A percentile compares a stretch with the other conserved stretches of the same genome.
phyloP scores from a whole-genome alignment of 2,888 invertebrate genomes.

The Pammene fasciana region DNA sequence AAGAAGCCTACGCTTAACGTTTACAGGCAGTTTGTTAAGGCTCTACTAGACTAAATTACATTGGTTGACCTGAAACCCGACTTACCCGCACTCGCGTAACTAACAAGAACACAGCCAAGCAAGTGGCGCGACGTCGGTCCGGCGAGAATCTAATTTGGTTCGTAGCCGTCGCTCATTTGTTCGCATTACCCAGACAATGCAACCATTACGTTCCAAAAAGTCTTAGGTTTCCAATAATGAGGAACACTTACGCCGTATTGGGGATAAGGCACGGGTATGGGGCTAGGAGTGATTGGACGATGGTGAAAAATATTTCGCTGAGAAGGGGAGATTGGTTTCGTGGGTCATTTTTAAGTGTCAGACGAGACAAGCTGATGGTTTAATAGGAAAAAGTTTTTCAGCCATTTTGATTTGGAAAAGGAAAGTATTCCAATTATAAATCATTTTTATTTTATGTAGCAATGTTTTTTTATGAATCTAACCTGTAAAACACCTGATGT shows the following conservation, averaged over 20 bases:
- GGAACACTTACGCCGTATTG: not conserved
- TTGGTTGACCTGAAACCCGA: not conserved
- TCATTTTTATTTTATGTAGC: not conserved
- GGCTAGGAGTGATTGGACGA: conserved; percentile 39
- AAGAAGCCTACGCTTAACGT: no score
- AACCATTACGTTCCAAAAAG: not conserved
- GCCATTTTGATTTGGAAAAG: not conserved
- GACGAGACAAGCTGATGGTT: conserved; percentile 10
- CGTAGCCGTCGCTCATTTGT: conserved; percentile 86
- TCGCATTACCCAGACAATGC: conserved; percentile 73
- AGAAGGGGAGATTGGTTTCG: conserved; percentile 37
- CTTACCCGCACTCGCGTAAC: not conserved
- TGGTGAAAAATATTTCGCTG: conserved; percentile 38
- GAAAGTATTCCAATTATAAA: not conserved
- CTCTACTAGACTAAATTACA: no score
- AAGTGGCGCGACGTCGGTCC: conserved; percentile 62
- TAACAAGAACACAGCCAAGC: conserved; percentile 42
- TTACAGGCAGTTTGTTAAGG: no score
- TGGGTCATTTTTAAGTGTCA: conserved; percentile 33
- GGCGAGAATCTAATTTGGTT: conserved; percentile 86
- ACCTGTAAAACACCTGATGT: no score
- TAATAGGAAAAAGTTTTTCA: not conserved
- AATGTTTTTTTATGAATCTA: not conserved
- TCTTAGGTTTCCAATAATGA: not conserved
- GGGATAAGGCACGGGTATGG: not conserved